A percentile compares a stretch with the other conserved stretches of the same genome.
Evolutionary conservation across 2,113 vertebrate species (phyloP).

Genomic region (Puffinus mauretanicus): DNA sequence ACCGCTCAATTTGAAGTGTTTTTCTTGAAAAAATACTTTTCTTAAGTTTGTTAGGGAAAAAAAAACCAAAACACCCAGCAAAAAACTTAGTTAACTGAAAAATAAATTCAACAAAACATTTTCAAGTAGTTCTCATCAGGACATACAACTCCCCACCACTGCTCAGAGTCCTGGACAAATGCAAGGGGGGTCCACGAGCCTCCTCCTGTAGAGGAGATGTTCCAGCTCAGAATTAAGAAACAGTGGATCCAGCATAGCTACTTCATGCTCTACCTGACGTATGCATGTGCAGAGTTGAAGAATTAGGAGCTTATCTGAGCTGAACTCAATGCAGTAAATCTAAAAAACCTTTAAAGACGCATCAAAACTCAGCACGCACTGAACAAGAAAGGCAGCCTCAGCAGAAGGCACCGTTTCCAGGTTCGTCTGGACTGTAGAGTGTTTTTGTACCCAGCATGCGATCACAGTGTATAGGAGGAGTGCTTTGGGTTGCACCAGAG

Average conservation of each 20-base stretch:
- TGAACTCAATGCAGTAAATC: background rate
- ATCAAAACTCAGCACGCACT: background rate
- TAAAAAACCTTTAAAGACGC: background rate
- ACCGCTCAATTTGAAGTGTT: background rate
- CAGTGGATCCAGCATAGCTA: rapidly evolving
- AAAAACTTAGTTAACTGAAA: background rate
- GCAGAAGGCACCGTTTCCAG: background rate
- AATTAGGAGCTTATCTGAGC: background rate
- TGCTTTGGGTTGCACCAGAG: background rate
- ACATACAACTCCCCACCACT: background rate
- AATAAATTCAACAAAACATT: background rate
- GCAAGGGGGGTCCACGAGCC: background rate
- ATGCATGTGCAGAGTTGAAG: background rate
- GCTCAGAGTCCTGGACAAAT: background rate
- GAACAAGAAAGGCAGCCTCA: background rate
- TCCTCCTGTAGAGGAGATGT: background rate
- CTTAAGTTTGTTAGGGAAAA: background rate
- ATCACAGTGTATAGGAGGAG: background rate
- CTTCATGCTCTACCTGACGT: background rate
- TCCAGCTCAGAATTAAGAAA: background rate
- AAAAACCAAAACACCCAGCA: background rate
- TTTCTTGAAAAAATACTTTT: background rate
- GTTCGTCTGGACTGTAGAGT: rapidly evolving
- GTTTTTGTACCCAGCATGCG: rapidly evolving
- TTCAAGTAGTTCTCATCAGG: background rate